Conservation (phyloP, 2,113 vertebrate genomes). For the Otus sunia region DNA sequence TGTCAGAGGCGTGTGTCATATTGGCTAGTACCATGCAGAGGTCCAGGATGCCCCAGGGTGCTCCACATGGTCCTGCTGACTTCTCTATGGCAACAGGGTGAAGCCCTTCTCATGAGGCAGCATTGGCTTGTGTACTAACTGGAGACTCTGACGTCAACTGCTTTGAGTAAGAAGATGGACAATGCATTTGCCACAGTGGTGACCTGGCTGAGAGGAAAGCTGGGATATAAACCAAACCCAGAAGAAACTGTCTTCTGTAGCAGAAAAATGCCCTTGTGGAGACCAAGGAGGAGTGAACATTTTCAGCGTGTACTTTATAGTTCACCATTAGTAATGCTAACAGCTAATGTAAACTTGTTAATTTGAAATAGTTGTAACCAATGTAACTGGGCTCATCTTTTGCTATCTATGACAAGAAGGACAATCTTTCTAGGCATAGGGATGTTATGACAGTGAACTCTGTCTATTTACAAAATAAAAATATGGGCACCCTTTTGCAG, state of each 20-base stretch:
- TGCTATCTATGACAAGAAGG: neutral
- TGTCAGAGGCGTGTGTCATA: neutral
- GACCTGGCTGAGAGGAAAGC: neutral
- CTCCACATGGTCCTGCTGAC: slow-evolving; percentile 8
- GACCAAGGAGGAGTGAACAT: neutral
- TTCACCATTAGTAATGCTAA: neutral
- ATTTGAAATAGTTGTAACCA: neutral
- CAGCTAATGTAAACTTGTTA: neutral
- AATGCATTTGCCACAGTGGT: neutral
- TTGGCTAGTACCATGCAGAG: neutral
- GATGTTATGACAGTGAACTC: neutral
- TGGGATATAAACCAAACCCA: neutral
- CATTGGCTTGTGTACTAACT: neutral
- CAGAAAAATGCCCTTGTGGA: neutral
- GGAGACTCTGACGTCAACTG: neutral
- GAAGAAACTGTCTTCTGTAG: neutral
- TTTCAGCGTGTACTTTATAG: neutral
- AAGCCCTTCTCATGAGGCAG: neutral
- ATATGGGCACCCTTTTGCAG: neutral
- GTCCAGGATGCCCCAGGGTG: neutral
- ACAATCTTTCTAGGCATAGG: neutral
- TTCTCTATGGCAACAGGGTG: neutral
- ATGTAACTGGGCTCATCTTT: neutral
- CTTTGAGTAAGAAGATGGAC: neutral
- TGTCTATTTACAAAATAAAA: neutral